Percentiles rank a stretch among this genome's conserved stretches.
Conservation (phyloP, 2,113 vertebrate genomes). For the Penelope pileata region DNA sequence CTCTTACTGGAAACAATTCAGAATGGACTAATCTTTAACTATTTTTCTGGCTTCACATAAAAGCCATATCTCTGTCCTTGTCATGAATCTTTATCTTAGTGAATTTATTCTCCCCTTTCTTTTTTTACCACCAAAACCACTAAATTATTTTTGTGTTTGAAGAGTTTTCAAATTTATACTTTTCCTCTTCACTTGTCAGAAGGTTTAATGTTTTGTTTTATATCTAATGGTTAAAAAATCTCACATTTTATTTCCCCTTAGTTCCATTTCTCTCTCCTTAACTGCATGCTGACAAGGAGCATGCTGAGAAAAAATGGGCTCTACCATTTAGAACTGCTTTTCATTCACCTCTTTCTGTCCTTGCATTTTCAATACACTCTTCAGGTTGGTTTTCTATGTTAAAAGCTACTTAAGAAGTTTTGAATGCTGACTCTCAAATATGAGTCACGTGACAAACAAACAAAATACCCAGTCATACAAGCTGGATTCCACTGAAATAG, state of each 20-base stretch:
- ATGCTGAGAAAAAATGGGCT: not conserved
- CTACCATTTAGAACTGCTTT: not conserved
- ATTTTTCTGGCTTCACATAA: not conserved
- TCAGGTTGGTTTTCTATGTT: not conserved
- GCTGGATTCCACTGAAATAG: not conserved
- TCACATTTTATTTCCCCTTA: conserved; percentile 21
- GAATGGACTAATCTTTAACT: not conserved
- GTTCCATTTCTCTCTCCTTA: not conserved
- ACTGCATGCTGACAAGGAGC: not conserved
- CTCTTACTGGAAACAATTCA: not conserved
- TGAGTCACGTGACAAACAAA: no score
- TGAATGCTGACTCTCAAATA: not conserved
- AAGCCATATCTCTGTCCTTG: not conserved
- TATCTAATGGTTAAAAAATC: not conserved
- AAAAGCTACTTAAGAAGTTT: not conserved
- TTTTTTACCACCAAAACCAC: not conserved
- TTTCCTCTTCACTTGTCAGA: not conserved
- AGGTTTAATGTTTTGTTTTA: not conserved
- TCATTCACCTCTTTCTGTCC: conserved; percentile 37
- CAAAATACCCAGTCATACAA: not conserved
- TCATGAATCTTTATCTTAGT: not conserved
- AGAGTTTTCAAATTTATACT: not conserved
- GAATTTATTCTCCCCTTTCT: not conserved
- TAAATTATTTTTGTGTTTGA: not conserved
- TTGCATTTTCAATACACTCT: conserved; percentile 17